Evolutionary conservation across 35 echinoderm and acorn worm species (phyloP), one percentile per base, ranked within the genome.

Genomic region (Heliocidaris erythrogramma): DNA sequence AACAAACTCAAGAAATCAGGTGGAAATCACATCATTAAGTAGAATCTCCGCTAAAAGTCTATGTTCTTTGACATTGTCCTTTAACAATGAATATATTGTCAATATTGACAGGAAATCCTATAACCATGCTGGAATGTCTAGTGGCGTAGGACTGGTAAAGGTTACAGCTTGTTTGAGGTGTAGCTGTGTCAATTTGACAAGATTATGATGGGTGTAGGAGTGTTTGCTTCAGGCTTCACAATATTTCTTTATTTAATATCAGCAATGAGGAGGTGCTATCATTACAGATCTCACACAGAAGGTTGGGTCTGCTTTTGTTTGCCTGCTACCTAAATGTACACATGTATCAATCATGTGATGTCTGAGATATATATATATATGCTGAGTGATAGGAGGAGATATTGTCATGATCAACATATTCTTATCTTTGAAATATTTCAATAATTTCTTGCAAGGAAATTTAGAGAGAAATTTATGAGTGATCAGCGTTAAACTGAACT

Each of bases 111-210:
- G 65, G 65, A 21, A 78, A 78, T 78, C 65, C 65, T 78, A 78
- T 18, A 78, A 21, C 27, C 65, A n/a, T 78, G 65, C 27, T 27
- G 65, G 65, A 78, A 78, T 78, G 65, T 24, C 65, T 78, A 24
- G 65, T 78, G 27, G 65, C 21, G 21, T 78, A 78, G 27, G 18
- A 78, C 5, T 2, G 21, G 21, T 78, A 78, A 78, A 78, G 65
- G 65, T 78, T 78, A 78, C 24, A 78, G 65, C 65, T 78, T 78
- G 65, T 78, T 78, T 78, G 65, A 18, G 65, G 65, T 78, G 65
- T 78, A 78, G 65, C 65, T 78, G 27, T 78, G 65, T 78, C 65
- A 78, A 78, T 78, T 78, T 78, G 65, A 78, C 17, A 17, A 24
- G 5, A 24, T 78, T 78, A 78, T 78, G 65, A 78, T 78, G 65